Evolutionary conservation across 2,888 invertebrate genomes (phyloP), one percentile per base, ranked within the genome.

Genomic region (Agrochola macilenta): DNA sequence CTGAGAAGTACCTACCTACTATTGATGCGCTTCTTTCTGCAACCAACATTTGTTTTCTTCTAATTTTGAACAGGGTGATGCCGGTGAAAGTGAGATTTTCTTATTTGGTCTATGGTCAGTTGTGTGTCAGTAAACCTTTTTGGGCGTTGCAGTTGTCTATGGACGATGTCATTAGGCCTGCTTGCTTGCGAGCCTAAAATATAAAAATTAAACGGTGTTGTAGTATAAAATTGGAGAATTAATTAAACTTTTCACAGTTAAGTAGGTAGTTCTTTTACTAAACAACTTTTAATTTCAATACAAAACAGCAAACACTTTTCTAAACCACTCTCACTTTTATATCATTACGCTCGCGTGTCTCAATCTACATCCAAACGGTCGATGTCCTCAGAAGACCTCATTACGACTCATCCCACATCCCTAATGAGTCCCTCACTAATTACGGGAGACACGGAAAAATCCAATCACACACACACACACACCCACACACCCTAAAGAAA

Each of bases 371-470:
- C 52, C 60, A 77, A 73, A 81, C 79, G 79, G 80, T 78, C 70
- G 78, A 88, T 87, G 87, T 83, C 87, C 88, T 85, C 87, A 84
- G 85, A 83, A 88, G 88, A 87, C 89, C 92, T 94, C 95, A 93
- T 95, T 93, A 94, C 84, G 87, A 81, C 86, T 88, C 93, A 87
- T 91, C 92, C 91, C 92, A 93, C 91, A 92, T 94, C 91, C 91
- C 89, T 93, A 94, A 94, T 94, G 93, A 93, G 90, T 87, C 89
- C 89, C 93, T 89, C 91, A 91, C 91, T 96, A 96, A 96, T 96
- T 96, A 96, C 95, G 76, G 83, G 82, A 87, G 93, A 93, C 96
- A 96, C 96, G 96, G 96, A 96, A 96, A 96, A 95, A 96, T 95
- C 94, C 94, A 93, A 96, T 96, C 94, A 93, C 89, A 91, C 93